Percentiles rank a stretch among this genome's conserved stretches.
Conservation (phyloP, 2,113 vertebrate species). For the Neolamprologus modestus region DNA sequence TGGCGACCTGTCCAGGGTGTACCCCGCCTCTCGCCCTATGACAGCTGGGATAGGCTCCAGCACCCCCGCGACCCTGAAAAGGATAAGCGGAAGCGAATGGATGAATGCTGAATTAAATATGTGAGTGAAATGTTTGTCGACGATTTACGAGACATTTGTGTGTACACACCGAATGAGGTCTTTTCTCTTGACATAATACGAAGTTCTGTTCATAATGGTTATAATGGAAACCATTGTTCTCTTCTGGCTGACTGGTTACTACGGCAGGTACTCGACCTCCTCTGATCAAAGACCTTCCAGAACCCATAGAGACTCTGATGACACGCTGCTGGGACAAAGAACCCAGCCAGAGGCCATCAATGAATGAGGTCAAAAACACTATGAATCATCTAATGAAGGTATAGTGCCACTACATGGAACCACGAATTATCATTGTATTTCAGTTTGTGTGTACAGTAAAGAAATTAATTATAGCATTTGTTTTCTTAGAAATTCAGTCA, state of each 20-base stretch:
- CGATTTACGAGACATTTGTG: not conserved
- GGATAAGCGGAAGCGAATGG: too few relatives aligned
- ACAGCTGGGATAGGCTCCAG: too few relatives aligned
- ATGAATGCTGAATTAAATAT: not conserved
- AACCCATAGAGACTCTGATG: slow-evolving; percentile 92
- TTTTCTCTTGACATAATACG: not conserved
- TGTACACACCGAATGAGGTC: not conserved
- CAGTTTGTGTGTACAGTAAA: not conserved
- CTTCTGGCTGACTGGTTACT: not conserved
- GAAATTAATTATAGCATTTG: not conserved
- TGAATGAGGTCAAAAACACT: slow-evolving; percentile 96
- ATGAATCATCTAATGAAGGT: slow-evolving; percentile 95
- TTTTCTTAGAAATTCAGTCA: not conserved
- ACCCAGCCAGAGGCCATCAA: slow-evolving; percentile 89
- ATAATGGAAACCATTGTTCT: not conserved
- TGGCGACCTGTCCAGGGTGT: too few relatives aligned
- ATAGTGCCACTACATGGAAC: not conserved
- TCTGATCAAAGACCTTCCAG: slow-evolving; percentile 91
- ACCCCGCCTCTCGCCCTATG: too few relatives aligned
- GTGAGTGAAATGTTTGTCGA: not conserved
- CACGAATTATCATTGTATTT: not conserved
- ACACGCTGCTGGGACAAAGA: slow-evolving; percentile 97
- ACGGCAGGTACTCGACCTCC: slow-evolving; percentile 87
- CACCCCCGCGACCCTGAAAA: too few relatives aligned
- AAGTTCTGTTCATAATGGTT: not conserved